Percentiles rank a stretch among this genome's conserved stretches.
These are phyloP conservation scores for Ellobium chinense DNA, from an alignment of 2,888 invertebrate species.

Conservation along the genomic window DNA sequence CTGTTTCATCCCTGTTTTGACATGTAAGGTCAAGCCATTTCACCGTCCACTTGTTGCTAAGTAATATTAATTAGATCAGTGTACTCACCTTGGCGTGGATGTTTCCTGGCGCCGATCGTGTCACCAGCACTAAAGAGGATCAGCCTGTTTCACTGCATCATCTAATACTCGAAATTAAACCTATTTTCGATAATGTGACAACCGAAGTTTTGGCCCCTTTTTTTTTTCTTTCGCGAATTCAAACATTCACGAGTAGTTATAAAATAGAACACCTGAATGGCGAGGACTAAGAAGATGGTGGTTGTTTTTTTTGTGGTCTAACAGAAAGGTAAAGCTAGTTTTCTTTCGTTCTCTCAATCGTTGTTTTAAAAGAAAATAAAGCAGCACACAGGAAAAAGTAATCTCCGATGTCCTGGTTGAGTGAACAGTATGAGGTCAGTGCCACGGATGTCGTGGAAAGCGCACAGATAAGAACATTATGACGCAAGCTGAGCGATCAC, in stretches of 20 bases:
- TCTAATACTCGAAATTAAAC: no score
- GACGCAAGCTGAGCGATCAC: background rate
- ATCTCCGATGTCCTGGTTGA: background rate
- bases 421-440: background rate
- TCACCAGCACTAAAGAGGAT: constrained; percentile 20
- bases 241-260: no score
- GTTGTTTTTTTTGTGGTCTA: background rate
- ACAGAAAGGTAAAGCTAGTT: background rate
- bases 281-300: background rate
- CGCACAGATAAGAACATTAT: background rate
- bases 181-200: constrained; percentile 22
- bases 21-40: no score
- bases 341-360: no score
- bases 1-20: no score
- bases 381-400: background rate
- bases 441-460: background rate
- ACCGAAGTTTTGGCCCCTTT: no score
- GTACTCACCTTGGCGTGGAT: constrained; percentile 8
- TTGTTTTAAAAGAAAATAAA: no score
- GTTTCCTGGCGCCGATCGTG: constrained; percentile 1
- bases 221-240: no score
- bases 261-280: background rate
- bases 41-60: background rate
- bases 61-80: constrained; percentile 7
- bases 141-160: no score